Evolutionary conservation across 2,888 invertebrate species (phyloP).

Genomic region (Steinernema hermaphroditum): DNA sequence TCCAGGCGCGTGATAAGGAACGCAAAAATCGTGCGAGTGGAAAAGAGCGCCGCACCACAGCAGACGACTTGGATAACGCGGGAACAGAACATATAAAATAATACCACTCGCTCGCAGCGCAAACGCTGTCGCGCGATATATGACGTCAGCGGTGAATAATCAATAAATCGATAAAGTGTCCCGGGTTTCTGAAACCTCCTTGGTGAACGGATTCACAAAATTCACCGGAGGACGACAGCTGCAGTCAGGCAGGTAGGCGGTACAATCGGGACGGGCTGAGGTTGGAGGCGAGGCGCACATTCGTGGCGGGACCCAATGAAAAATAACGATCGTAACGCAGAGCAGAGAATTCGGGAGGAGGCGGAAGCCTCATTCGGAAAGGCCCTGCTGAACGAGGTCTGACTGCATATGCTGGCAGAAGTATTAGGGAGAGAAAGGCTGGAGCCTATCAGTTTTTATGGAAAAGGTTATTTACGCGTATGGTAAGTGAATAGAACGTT

Average conservation of each 20-base stretch:
- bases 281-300: not conserved
- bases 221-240: not conserved
- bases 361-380: not conserved
- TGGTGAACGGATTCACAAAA: not conserved
- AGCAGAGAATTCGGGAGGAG: conserved; percentile 7
- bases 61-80: conserved; percentile 29
- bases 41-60: conserved; percentile 8
- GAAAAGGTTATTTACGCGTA: too few species aligned
- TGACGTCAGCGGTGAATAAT: conserved; percentile 21
- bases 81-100: conserved; percentile 21
- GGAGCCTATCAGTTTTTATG: too few species aligned
- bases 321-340: conserved; percentile 5
- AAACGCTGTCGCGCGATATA: conserved; percentile 18
- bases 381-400: too few species aligned
- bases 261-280: not conserved
- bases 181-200: not conserved
- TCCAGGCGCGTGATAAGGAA: too few species aligned
- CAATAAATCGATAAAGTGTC: conserved; percentile 14
- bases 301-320: conserved; percentile 7
- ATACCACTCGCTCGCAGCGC: conserved; percentile 24
- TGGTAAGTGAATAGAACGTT: too few species aligned
- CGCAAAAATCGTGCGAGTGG: not conserved
- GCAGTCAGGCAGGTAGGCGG: not conserved
- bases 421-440: too few species aligned
- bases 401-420: too few species aligned